phyloP scores from a whole-genome alignment of 2,888 invertebrate species.

The Campoplex nolae region DNA sequence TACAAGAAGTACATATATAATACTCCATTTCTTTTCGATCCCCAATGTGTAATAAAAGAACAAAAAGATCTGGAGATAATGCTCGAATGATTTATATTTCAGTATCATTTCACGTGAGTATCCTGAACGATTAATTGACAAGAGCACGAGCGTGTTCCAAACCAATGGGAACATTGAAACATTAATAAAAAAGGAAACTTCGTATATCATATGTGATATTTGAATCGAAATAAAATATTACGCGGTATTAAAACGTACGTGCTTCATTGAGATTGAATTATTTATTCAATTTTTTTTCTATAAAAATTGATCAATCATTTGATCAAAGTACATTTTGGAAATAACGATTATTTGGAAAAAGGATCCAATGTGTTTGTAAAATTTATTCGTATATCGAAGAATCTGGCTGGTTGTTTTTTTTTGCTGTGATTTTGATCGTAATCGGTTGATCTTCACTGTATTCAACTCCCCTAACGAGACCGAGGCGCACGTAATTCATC shows the following conservation, averaged over 20 bases:
- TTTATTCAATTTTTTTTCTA: not conserved
- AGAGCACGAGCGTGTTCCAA: constrained; percentile 23
- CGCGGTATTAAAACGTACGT: not conserved
- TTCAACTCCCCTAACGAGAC: constrained; percentile 1
- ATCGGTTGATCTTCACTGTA: not conserved
- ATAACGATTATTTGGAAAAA: not conserved
- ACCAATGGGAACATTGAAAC: constrained; percentile 2
- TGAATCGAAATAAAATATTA: constrained; percentile 12
- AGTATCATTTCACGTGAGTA: not conserved
- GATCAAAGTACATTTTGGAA: no score
- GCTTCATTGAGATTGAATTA: no score
- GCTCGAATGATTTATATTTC: constrained; percentile 38
- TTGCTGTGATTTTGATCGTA: not conserved
- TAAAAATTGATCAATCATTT: not conserved
- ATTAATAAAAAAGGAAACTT: constrained; percentile 4
- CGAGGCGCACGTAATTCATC: constrained; percentile 28
- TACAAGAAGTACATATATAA: constrained; percentile 23
- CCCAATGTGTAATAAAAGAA: constrained; percentile 30
- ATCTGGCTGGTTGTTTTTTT: not conserved
- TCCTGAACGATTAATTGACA: constrained; percentile 28
- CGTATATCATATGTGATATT: not conserved
- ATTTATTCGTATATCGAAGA: not conserved
- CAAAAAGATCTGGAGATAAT: constrained; percentile 33
- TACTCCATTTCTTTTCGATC: constrained; percentile 45
- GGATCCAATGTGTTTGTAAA: not conserved